Evolutionary conservation across 2,797 vertebrate genomes (phyloP), one percentile per base, ranked within the genome.

Genomic region (Adelosebastes latens): DNA sequence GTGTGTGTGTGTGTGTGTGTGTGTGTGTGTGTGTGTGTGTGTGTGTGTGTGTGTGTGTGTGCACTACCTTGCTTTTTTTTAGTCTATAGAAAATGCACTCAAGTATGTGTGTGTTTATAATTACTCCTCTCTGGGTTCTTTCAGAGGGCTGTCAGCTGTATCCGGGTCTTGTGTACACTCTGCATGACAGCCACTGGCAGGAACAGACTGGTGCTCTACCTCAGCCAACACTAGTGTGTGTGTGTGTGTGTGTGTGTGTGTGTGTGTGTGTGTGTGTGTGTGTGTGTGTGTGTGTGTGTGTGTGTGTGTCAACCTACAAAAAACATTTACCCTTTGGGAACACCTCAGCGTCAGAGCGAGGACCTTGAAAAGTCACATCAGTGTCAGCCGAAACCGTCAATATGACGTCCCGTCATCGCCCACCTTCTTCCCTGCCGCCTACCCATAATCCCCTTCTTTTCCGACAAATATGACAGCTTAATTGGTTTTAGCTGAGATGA

Each of bases 101-200:
- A 46, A 67, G 68, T 73, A 58, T 56, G 70, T 79, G 71, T 84
- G 75, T 83, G 73, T 87, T 76, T 81, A 86, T 88, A 84, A 85
- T 86, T 80, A 73, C 76, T 78, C 59, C 68, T 83, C 64, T 71
- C 73, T 60, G 59, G 74, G 63, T 83, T 72, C 80, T 83, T 80
- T 83, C 68, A 70, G 68, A 65, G 64, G 10, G 75, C 73, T 89
- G 88, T 88, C 88, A 87, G 83, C 56, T 76, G 68, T 32, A 74
- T 75, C 68, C 25, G 8, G 72, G 72, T 46, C 60, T 75, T 77
- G 72, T 82, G 75, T 77, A 88, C 86, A 79, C 74, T 67, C 11
- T 49, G 59, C 36, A 59, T 81, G 88, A 88, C 78, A 84, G 80
- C 52, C 34, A 72, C 75, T 85, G 80, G 68, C 86, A 77, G 56